Evolutionary conservation across 2,113 vertebrate genomes (phyloP), one percentile per base, ranked within the genome.

Genomic region (Callocephalon fimbriatum): DNA sequence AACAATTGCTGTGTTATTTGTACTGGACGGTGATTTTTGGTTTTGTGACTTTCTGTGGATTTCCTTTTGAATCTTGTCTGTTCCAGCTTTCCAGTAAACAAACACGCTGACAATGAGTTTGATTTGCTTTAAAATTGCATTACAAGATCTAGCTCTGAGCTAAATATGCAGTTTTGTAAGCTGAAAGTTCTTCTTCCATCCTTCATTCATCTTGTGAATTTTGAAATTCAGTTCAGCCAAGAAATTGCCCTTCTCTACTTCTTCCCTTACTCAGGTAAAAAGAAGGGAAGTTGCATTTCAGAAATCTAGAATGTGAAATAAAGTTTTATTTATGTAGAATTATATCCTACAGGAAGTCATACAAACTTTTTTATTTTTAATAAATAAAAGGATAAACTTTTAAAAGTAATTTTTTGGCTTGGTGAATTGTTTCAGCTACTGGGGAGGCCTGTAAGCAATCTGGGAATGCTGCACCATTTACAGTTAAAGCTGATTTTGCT

Each of bases 161-260:
- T 86, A 92, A 85, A 61, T 68, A 67, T 15, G 23, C 48, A 23
- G 11, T 82, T 93, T 65, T 73, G 13, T 79, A 79, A 86, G 32
- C 45, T 59, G 58, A 77, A 88, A 76, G 51, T 20, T 93, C 19
- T 74, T 83, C 37, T 88, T 38, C 35, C 31, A 22, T 84, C n/a
- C 16, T 77, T 19, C 45, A 71, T 77, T 88, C 51, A 40, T 90
- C 32, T 63, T 2, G 15, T 45, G 38, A 88, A 92, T 86, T 96
- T 76, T 67, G 54, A 94, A 95, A 71, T 93, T 67, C 47, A 77
- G 56, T 86, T 94, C 59, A 91, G 23, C 26, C 63, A 90, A 90
- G 85, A 93, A 90, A 95, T 80, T 90, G 19, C 74, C 47, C 25
- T 83, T 21, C 53, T 62, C 14, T 80, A 5, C 9, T 76, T 72